Conservation (phyloP, 2,113 vertebrate species). For the Astur gentilis region DNA sequence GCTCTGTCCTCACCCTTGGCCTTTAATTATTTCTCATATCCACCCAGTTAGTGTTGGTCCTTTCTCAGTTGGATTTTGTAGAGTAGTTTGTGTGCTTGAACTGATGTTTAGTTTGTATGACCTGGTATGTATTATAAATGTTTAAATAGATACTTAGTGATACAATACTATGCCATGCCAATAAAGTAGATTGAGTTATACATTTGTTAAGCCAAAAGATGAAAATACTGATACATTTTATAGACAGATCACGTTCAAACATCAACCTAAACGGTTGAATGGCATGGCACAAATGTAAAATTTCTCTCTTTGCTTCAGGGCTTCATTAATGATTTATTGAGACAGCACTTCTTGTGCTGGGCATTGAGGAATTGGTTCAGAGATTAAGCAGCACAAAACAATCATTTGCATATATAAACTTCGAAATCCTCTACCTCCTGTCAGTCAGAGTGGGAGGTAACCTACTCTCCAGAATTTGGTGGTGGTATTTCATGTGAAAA, state of each 20-base stretch:
- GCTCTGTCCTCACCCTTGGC: not conserved
- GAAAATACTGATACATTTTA: not conserved
- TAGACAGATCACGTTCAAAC: not conserved
- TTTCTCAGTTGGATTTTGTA: not conserved
- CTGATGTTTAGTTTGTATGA: not conserved
- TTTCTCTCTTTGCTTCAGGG: not conserved
- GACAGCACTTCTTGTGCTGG: not conserved
- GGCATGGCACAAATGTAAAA: not conserved
- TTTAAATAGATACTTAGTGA: not conserved
- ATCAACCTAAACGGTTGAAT: fast-evolving
- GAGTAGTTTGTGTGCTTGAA: not conserved
- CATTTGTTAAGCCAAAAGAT: not conserved
- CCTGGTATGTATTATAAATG: not conserved
- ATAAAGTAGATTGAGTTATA: not conserved
- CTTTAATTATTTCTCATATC: not conserved
- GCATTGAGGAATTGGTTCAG: not conserved
- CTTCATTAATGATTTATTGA: not conserved
- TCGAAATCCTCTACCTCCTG: not conserved
- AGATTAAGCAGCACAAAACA: not conserved
- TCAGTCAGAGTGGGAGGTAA: not conserved
- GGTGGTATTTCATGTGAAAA: not conserved
- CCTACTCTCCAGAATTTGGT: not conserved
- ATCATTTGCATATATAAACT: not conserved
- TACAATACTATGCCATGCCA: not conserved
- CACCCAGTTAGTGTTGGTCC: not conserved